Percentiles rank a stretch among this genome's conserved stretches.
Evolutionary conservation across 2,888 invertebrate species (phyloP).

Genomic region (Neria commutata): DNA sequence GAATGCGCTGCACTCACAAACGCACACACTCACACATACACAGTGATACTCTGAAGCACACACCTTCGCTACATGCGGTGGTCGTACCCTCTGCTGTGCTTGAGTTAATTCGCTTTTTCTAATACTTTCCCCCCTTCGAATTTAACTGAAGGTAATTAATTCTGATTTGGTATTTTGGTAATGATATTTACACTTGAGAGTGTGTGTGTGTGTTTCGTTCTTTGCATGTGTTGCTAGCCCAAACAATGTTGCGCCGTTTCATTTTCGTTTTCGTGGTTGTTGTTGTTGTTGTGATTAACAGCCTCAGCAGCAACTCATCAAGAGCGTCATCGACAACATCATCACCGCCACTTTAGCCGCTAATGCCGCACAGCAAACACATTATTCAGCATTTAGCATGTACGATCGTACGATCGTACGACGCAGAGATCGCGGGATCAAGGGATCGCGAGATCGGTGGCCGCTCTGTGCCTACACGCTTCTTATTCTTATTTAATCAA

Average conservation of each 20-base stretch:
- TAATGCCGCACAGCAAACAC: conserved; percentile 38
- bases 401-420: conserved; percentile 19
- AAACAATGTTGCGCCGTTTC: background rate
- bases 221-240: conserved; percentile 2
- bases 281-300: conserved; percentile 11
- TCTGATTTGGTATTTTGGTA: conserved; percentile 12
- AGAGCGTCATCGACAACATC: conserved; percentile 21
- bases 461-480: too few species aligned
- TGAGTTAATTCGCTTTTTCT: background rate
- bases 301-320: background rate
- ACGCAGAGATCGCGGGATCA: too few species aligned
- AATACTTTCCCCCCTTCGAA: background rate
- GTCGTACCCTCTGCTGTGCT: too few species aligned
- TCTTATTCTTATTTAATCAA: conserved; percentile 38
- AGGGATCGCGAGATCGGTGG: too few species aligned
- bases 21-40: background rate
- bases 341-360: conserved; percentile 41
- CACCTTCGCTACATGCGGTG: conserved; percentile 19
- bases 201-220: conserved; percentile 16
- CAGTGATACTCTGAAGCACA: background rate
- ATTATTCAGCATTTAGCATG: conserved; percentile 47
- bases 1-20: background rate
- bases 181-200: conserved; percentile 42
- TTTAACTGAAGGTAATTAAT: background rate
- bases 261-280: conserved; percentile 9